phyloP scores from a whole-genome alignment of 2,113 vertebrate species.

The Neofelis nebulosa region DNA sequence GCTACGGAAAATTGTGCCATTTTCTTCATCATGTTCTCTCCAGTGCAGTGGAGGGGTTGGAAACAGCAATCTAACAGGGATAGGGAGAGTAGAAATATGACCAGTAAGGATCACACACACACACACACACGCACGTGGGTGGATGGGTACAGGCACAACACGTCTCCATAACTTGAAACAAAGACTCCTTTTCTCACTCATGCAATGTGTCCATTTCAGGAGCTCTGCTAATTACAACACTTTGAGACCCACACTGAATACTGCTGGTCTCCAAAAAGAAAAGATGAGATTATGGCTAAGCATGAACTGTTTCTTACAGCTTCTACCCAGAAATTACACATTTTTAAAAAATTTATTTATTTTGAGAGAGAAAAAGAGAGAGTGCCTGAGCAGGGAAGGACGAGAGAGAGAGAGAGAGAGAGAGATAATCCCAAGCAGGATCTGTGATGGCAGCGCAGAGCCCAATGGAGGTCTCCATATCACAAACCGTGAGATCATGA shows the following conservation, averaged over 20 bases:
- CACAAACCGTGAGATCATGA: no score
- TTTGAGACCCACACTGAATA: not conserved
- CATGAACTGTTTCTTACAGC: not conserved
- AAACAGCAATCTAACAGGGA: not conserved
- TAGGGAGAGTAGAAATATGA: not conserved
- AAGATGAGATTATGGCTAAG: not conserved
- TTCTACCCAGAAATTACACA: not conserved
- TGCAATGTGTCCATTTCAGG: not conserved
- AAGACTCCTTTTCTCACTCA: not conserved
- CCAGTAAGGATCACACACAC: not conserved
- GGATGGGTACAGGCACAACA: no score
- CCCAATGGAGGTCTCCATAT: no score
- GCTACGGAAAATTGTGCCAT: not conserved
- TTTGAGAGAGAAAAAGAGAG: no score
- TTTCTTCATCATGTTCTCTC: not conserved
- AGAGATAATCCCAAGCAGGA: no score
- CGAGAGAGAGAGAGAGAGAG: no score
- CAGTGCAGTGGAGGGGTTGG: fast-evolving
- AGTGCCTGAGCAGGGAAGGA: no score
- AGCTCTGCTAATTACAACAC: not conserved
- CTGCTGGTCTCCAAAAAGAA: not conserved
- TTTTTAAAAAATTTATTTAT: no score
- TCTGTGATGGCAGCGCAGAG: no score
- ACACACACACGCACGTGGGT: no score
- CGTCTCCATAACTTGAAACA: not conserved